A percentile compares a stretch with the other conserved stretches of the same genome.
Evolutionary conservation across 2,797 vertebrate genomes (phyloP).

Genomic region (Rhincodon typus): DNA sequence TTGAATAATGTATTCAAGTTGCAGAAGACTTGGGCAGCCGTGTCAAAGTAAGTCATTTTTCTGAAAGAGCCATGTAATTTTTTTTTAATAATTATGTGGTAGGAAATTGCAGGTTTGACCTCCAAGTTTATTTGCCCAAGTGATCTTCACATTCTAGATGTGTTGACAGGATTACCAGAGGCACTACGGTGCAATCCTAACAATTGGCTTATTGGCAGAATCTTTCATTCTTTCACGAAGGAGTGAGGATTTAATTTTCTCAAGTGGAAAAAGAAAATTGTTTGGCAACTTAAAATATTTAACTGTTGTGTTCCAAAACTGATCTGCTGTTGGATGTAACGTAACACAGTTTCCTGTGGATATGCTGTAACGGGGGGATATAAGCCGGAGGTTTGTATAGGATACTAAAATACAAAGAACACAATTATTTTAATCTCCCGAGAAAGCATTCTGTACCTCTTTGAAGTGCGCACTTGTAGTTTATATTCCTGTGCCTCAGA

Average conservation of each 20-base stretch:
- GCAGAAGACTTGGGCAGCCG: slow-evolving; percentile 78
- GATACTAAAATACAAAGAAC: background rate
- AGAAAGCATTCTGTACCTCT: background rate
- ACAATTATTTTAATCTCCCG: background rate
- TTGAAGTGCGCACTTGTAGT: background rate
- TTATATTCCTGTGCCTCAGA: background rate
- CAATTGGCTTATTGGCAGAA: background rate
- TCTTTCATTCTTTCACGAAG: background rate
- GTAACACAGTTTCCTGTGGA: no score
- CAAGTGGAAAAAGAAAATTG: background rate
- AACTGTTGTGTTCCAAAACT: background rate
- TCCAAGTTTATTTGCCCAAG: no score
- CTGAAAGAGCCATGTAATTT: background rate
- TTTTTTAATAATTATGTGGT: background rate
- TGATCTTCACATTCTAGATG: background rate
- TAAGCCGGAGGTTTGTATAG: background rate
- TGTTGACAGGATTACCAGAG: background rate
- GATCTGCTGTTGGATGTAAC: no score
- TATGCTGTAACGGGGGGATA: background rate
- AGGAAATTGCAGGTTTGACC: background rate
- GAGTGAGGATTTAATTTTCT: background rate
- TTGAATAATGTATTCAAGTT: slow-evolving; percentile 85
- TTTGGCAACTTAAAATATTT: background rate
- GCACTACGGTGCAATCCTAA: background rate
- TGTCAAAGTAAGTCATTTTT: slow-evolving; percentile 74